Evolutionary conservation across 2,888 invertebrate species (phyloP), one percentile per base, ranked within the genome.

Genomic region (Papilio demoleus): DNA sequence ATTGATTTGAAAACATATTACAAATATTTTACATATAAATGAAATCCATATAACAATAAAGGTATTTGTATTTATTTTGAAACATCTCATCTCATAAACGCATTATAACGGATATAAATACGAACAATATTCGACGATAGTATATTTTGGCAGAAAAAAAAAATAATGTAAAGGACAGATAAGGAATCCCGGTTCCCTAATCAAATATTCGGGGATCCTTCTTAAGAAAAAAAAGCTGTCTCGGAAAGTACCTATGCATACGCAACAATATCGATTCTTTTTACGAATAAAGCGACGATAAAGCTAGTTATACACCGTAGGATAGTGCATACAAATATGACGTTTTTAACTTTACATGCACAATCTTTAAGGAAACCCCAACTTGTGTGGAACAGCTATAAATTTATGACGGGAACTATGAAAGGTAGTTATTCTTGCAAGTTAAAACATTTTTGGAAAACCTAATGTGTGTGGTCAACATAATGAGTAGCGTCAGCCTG

Each of bases 131-230:
- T 56, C 45, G 14, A 22, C 56, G 47, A 70, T 71, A 63, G 63
- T 19, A 62, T 64, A 64, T 63, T 42, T 68, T 70, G 63, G 42
- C 66, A 45, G 47, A 42, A 64, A 71, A n/a, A n/a, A n/a, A n/a
- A 67, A 67, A 67, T 71, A 71, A 67, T 87, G 82, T 85, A 65
- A 71, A 84, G 88, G 82, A 85, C 87, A 83, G 81, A 87, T 87
- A 87, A 87, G 84, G 85, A 85, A 81, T 68, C 36, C 64, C 64
- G 22, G 81, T 80, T 77, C 81, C 83, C 85, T 88, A 86, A 89
- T 89, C 88, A 88, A 90, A 89, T 89, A 88, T 88, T 89, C 88
- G 79, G 84, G 83, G 82, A 87, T 86, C 85, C 84, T 82, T 83
- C 83, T 84, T 85, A 83, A 84, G 83, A 87, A 84, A 87, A 84